Evolutionary conservation across 2,888 invertebrate genomes (phyloP).

Genomic region (Acanthoscelides obtectus): DNA sequence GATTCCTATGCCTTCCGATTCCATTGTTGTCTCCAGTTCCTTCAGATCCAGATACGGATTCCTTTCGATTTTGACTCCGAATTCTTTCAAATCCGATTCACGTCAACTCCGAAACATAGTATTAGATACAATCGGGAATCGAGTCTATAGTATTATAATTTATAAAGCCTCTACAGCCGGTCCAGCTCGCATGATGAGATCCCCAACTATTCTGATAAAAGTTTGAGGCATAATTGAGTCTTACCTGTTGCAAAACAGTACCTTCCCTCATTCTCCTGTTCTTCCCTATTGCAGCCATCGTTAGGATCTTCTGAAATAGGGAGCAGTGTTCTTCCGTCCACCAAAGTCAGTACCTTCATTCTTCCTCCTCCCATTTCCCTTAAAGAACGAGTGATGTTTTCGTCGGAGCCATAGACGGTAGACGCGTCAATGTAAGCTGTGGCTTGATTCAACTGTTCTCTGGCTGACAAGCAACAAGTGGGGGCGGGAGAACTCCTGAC

Average conservation of each 20-base stretch:
- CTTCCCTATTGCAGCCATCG: slow-evolving; percentile 73
- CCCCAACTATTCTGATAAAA: too few relatives aligned
- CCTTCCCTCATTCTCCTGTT: slow-evolving; percentile 63
- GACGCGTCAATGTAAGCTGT: slow-evolving; percentile 83
- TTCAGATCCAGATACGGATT: too few relatives aligned
- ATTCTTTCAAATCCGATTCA: too few relatives aligned
- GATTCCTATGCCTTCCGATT: too few relatives aligned
- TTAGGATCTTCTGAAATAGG: slow-evolving; percentile 65
- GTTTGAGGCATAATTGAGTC: too few relatives aligned
- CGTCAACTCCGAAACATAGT: too few relatives aligned
- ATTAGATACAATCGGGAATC: too few relatives aligned
- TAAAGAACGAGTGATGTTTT: slow-evolving; percentile 49
- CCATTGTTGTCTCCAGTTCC: too few relatives aligned
- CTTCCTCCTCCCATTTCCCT: slow-evolving; percentile 55
- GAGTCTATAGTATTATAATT: too few relatives aligned
- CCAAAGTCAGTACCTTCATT: slow-evolving; percentile 60
- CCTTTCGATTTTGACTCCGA: too few relatives aligned
- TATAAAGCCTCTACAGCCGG: too few relatives aligned
- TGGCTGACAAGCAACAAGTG: slow-evolving; percentile 70
- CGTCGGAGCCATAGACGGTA: slow-evolving; percentile 69
- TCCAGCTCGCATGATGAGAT: too few relatives aligned
- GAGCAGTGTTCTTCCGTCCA: slow-evolving; percentile 62
- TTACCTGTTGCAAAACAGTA: slow-evolving; percentile 75
- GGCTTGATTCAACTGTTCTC: slow-evolving; percentile 80
- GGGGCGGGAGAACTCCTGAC: slow-evolving; percentile 77